Evolutionary conservation across 2,888 invertebrate genomes (phyloP).

Genomic region (Mythimna impura): DNA sequence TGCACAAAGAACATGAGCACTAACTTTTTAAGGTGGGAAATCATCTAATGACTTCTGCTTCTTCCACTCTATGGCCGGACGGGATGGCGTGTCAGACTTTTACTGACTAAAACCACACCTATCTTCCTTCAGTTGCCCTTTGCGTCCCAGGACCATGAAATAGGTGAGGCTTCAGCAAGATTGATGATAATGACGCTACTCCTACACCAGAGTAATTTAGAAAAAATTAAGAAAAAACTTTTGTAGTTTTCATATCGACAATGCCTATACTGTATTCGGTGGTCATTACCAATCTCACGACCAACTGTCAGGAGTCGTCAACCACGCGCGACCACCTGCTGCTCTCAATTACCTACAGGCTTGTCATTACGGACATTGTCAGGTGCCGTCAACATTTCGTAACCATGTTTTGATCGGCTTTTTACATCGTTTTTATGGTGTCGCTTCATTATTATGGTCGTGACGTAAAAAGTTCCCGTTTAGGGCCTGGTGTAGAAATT

Average conservation of each 20-base stretch:
- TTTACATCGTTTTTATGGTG: conserved; percentile 42
- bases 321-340: conserved; percentile 58
- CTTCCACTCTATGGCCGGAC: too few species aligned
- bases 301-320: conserved; percentile 28
- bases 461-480: conserved; percentile 19
- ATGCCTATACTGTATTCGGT: conserved; percentile 27
- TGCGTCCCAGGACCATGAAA: too few species aligned
- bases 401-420: conserved; percentile 36
- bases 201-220: background rate
- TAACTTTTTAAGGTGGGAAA: background rate
- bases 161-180: background rate
- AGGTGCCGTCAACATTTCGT: conserved; percentile 52
- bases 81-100: too few species aligned
- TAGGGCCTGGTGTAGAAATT: background rate
- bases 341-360: conserved; percentile 43
- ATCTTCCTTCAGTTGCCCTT: too few species aligned
- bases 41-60: too few species aligned
- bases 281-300: conserved; percentile 33
- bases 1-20: conserved; percentile 11
- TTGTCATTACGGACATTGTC: conserved; percentile 47
- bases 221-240: background rate
- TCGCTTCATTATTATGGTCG: conserved; percentile 23
- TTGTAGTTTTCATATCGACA: background rate
- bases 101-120: too few species aligned
- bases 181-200: background rate